Evolutionary conservation across 2,797 vertebrate genomes (phyloP), one percentile per base, ranked within the genome.

Genomic region (Urocyon cinereoargenteus): DNA sequence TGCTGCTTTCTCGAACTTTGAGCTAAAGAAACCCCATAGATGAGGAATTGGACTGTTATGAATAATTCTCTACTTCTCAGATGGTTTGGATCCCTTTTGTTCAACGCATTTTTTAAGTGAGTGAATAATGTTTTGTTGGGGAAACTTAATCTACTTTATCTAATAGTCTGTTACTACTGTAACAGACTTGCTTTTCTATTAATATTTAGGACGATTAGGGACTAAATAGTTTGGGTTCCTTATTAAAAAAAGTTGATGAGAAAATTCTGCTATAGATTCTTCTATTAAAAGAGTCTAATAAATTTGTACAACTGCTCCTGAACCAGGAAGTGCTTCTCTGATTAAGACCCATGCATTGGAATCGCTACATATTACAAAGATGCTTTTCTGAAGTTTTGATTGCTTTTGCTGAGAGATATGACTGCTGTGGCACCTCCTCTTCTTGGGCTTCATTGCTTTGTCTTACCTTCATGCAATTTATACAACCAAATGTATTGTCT

Each of bases 361-460:
- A 98, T 96, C 98, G 96, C 96, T 97, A 97, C 96, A 55, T 97
- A 98, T 98, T 97, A 93, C 97, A 98, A 98, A 98, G 98, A 99
- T 99, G 97, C 97, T 99, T 99, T 99, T 99, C 98, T 98, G 97
- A 88, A 93, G 97, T 92, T 98, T 97, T 98, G 98, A 98, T 99
- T 98, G 98, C 98, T 98, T 98, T 98, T 99, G 98, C 99, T 99
- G 98, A 98, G 99, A 99, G 98, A 99, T 99, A 96, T 86, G 96
- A 97, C 98, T 98, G 93, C 81, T 18, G 81, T 99, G 99, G 99
- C 98, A 98, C 99, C 99, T 98, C 97, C 90, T 98, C 98, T 99
- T 99, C 99, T 99, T 99, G 98, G 96, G 94, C 98, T 98, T 98
- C 98, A 99, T 99, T 99, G 89, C 98, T 99, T 99, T 98, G 98